Evolutionary conservation across 1,140 invertebrate species (phyloP).

Genomic region (Eulimnadia texana): DNA sequence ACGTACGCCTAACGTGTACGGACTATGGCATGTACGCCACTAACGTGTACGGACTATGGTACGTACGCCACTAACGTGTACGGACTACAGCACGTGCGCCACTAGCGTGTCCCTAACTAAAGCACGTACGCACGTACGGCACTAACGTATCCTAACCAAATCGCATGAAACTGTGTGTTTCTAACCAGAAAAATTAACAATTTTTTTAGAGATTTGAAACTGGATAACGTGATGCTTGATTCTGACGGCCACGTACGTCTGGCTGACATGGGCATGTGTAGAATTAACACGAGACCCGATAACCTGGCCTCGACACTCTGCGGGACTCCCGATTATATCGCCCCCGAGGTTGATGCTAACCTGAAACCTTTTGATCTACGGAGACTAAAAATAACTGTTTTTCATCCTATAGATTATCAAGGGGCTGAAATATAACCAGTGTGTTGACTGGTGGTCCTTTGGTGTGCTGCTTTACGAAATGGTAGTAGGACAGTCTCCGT

Average conservation of each 20-base stretch:
- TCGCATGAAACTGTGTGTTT: background rate
- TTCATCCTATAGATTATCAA: slow-evolving; percentile 62
- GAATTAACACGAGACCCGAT: slow-evolving; percentile 87
- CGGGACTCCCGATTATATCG: slow-evolving; percentile 97
- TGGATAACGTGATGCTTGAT: slow-evolving; percentile 95
- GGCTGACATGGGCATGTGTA: slow-evolving; percentile 99
- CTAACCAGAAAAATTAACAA: background rate
- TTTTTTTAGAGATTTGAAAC: slow-evolving; percentile 73
- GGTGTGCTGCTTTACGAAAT: slow-evolving; percentile 95
- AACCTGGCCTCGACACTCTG: slow-evolving; percentile 95
- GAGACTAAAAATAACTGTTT: too few relatives aligned
- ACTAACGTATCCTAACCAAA: background rate
- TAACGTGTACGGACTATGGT: background rate
- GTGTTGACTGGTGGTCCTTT: slow-evolving; percentile 99
- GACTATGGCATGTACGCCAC: too few relatives aligned
- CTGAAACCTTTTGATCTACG: too few relatives aligned
- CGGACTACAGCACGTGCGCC: too few relatives aligned
- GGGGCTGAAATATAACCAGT: slow-evolving; percentile 89
- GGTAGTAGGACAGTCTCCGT: slow-evolving; percentile 94
- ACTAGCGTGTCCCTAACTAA: too few relatives aligned
- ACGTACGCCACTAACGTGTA: too few relatives aligned
- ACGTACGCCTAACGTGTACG: background rate
- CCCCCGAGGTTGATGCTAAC: slow-evolving; percentile 96
- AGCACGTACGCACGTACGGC: background rate
- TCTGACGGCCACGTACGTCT: slow-evolving; percentile 94